Conservation (phyloP, 2,113 vertebrate species). For the Cinclus mexicanus region DNA sequence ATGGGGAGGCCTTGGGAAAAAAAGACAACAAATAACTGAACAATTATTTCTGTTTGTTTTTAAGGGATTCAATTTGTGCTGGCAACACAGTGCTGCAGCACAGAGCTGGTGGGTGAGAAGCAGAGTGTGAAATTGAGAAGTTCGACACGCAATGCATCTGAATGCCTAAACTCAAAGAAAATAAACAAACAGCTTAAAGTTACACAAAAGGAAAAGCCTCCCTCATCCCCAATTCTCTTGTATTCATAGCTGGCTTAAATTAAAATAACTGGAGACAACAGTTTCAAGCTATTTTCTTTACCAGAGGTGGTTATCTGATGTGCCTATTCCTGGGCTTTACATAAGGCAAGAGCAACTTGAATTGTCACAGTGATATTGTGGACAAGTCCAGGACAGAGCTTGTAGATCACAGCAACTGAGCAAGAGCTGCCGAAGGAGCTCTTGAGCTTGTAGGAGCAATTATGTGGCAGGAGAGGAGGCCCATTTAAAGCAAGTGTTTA, state of each 20-base stretch:
- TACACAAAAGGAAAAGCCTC: conserved; percentile 46
- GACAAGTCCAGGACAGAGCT: neutral
- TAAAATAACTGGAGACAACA: conserved; percentile 44
- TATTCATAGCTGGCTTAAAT: conserved; percentile 23
- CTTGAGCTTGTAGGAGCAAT: neutral
- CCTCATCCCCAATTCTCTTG: conserved; percentile 35
- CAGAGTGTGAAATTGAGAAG: conserved; percentile 56
- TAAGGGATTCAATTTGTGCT: conserved; percentile 14
- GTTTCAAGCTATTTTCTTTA: conserved; percentile 21
- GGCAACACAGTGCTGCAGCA: neutral
- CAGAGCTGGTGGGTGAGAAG: conserved; percentile 45
- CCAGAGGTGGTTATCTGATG: conserved; percentile 63
- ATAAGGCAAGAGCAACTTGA: conserved; percentile 12
- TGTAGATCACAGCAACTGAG: neutral
- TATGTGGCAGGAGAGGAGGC: neutral
- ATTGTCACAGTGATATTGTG: neutral
- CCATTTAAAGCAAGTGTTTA: neutral
- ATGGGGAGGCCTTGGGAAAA: neutral
- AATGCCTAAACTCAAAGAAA: conserved; percentile 40
- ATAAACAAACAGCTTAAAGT: conserved; percentile 53
- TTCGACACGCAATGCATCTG: conserved; percentile 43
- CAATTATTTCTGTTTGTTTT: conserved; percentile 33
- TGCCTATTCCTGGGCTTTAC: conserved; percentile 44
- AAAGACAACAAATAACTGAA: neutral
- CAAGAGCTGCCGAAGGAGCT: neutral